These are phyloP conservation scores for Anoplopoma fimbria DNA, from an alignment of 2,113 vertebrate genomes.

Conservation along the genomic window DNA sequence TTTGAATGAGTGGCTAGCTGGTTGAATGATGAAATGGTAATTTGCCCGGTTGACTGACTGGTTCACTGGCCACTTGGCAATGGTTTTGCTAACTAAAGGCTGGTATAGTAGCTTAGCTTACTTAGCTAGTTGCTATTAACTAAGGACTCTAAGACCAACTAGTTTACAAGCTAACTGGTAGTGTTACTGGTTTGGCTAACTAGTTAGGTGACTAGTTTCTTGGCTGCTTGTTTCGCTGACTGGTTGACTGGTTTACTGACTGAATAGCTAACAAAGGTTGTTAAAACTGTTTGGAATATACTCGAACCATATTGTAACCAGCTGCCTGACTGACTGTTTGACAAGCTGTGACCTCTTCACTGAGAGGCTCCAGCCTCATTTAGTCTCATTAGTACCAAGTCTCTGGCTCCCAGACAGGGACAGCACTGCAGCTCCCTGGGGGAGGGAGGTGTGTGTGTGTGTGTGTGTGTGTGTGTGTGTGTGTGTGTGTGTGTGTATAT, in stretches of 20 bases:
- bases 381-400: constrained; percentile 78
- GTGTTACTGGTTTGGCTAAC: not conserved
- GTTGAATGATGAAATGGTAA: not conserved
- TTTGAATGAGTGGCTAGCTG: constrained; percentile 20
- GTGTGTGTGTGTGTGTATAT: not conserved
- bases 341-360: constrained; percentile 71
- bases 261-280: constrained; percentile 26
- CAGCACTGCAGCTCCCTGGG: constrained; percentile 55
- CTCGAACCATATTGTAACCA: constrained; percentile 66
- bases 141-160: not conserved
- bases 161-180: not conserved
- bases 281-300: constrained; percentile 29
- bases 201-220: not conserved
- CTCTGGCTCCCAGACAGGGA: constrained; percentile 69
- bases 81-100: no score
- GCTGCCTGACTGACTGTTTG: constrained; percentile 66
- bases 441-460: constrained; percentile 28
- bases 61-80: not conserved
- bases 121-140: not conserved
- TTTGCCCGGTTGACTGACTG: not conserved
- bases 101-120: constrained; percentile 5
- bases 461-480: not conserved
- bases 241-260: not conserved
- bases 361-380: constrained; percentile 73
- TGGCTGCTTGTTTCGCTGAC: not conserved